Percentiles rank a stretch among this genome's conserved stretches.
Conservation (phyloP, 2,888 invertebrate genomes). For the Alviniconcha strummeri region DNA sequence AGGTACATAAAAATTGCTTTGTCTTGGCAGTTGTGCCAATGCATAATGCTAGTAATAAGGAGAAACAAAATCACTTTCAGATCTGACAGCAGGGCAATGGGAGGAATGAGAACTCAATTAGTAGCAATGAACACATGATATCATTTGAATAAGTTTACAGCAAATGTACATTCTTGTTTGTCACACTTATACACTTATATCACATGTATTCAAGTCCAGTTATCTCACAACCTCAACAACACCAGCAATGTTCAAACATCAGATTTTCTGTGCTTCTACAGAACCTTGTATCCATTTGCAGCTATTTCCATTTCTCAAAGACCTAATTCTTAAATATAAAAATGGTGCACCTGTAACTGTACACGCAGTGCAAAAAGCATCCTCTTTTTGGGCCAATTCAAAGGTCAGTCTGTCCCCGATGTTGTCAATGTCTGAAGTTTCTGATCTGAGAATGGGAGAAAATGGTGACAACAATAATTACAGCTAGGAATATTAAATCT, state of each 20-base stretch:
- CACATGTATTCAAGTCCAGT: neutral
- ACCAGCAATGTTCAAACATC: neutral
- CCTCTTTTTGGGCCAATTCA: neutral
- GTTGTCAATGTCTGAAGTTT: neutral
- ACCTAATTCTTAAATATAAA: no score
- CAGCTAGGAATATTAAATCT: neutral
- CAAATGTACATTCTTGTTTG: neutral
- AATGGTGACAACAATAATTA: neutral
- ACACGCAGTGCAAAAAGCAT: neutral
- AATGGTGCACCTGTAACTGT: neutral
- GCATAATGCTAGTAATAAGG: neutral
- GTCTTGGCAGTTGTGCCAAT: neutral
- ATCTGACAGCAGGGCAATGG: no score
- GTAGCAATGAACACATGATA: no score
- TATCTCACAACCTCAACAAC: neutral
- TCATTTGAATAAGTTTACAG: no score
- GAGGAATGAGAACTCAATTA: no score
- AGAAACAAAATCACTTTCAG: no score
- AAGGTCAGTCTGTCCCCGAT: neutral
- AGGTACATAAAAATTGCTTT: neutral
- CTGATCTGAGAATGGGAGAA: neutral
- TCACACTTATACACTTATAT: neutral
- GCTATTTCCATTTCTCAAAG: no score
- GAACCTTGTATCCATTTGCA: no score
- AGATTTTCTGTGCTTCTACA: no score